Percentiles rank a stretch among this genome's conserved stretches.
phyloP scores from a whole-genome alignment of 2,113 vertebrate genomes.

The Sylvilagus bachmani region DNA sequence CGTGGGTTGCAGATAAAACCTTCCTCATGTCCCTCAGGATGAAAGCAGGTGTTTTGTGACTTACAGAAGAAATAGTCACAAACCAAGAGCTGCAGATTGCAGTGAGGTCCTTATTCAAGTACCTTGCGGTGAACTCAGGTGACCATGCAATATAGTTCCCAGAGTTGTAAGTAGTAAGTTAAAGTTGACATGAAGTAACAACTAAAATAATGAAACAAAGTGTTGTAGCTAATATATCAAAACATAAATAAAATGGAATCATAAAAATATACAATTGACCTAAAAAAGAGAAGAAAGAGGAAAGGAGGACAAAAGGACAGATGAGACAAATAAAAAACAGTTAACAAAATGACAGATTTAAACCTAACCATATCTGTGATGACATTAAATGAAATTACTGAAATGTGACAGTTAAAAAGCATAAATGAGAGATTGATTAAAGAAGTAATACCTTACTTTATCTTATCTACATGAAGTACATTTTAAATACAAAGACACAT shows the following conservation, averaged over 20 bases:
- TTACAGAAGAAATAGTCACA: too few relatives aligned
- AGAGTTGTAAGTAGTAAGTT: not conserved
- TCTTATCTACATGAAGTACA: not conserved
- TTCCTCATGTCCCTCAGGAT: too few relatives aligned
- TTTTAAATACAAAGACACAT: slow-evolving; percentile 13
- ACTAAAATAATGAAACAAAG: not conserved
- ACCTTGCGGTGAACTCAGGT: too few relatives aligned
- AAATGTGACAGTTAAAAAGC: not conserved
- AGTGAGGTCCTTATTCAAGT: too few relatives aligned
- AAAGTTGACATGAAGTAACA: not conserved
- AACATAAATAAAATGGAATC: not conserved
- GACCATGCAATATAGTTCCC: too few relatives aligned
- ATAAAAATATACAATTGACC: not conserved
- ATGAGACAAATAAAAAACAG: not conserved
- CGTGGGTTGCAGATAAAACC: too few relatives aligned
- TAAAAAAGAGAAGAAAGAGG: not conserved
- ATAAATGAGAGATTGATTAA: not conserved
- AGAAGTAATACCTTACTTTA: not conserved
- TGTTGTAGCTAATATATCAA: not conserved
- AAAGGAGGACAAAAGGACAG: not conserved
- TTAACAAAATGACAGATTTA: not conserved
- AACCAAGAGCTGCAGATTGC: too few relatives aligned
- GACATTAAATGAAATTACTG: not conserved
- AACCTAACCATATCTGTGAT: not conserved
- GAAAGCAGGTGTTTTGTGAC: too few relatives aligned